These are phyloP conservation scores for Tipula helvola DNA, from an alignment of 2,888 invertebrate species.

Conservation along the genomic window DNA sequence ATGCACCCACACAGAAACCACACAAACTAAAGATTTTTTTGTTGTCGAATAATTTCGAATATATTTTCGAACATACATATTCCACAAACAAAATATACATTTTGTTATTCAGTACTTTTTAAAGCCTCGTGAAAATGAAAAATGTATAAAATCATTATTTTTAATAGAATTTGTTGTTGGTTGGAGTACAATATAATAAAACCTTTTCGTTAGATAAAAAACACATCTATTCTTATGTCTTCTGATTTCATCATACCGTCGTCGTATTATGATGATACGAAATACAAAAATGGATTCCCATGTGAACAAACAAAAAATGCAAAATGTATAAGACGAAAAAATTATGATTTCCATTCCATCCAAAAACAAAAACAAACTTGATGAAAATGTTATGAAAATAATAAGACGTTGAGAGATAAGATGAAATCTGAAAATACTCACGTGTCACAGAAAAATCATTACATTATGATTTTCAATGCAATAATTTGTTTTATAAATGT, in stretches of 20 bases:
- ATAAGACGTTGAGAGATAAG: not conserved
- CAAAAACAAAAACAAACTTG: not conserved
- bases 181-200: not conserved
- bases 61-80: not conserved
- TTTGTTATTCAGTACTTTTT: not conserved
- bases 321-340: not conserved
- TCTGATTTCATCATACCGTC: not conserved
- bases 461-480: not conserved
- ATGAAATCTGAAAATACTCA: not conserved
- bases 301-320: not conserved
- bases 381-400: not conserved
- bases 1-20: not conserved
- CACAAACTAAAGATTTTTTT: not conserved
- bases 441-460: not conserved
- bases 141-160: not conserved
- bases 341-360: not conserved
- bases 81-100: not conserved
- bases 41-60: not conserved
- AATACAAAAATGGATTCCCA: not conserved
- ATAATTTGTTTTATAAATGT: not conserved
- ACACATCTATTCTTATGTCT: not conserved
- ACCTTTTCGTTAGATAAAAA: not conserved
- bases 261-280: not conserved
- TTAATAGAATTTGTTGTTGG: not conserved
- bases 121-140: not conserved